phyloP scores from a whole-genome alignment of 2,797 vertebrate genomes.

The Sebastes baramenuke region DNA sequence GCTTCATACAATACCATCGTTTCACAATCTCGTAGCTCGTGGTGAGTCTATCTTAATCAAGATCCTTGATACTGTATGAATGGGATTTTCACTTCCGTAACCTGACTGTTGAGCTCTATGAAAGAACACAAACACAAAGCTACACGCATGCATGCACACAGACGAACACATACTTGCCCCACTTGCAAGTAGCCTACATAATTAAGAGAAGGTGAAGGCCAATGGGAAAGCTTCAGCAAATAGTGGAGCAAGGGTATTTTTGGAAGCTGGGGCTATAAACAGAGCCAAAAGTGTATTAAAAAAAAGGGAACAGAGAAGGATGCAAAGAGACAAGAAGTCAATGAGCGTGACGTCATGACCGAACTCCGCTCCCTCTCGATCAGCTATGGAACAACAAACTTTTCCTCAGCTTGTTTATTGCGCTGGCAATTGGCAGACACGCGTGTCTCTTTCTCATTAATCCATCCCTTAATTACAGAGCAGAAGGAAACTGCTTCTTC shows the following conservation, averaged over 20 bases:
- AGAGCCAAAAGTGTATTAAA: not conserved
- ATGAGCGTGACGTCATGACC: conserved; percentile 8
- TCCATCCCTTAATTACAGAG: conserved; percentile 70
- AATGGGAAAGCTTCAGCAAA: conserved; percentile 15
- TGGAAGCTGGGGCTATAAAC: conserved; percentile 11
- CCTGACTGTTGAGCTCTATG: not conserved
- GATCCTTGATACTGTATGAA: not conserved
- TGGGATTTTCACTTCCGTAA: not conserved
- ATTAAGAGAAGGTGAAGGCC: conserved; percentile 35
- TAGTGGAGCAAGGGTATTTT: conserved; percentile 25
- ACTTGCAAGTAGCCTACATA: conserved; percentile 15
- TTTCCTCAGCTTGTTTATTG: conserved; percentile 54
- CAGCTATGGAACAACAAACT: conserved; percentile 41
- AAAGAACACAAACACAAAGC: not conserved
- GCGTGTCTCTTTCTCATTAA: conserved; percentile 67
- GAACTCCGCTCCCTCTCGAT: conserved; percentile 9
- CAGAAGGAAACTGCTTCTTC: conserved; percentile 47
- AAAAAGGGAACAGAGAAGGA: conserved; percentile 2
- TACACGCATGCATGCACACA: not conserved
- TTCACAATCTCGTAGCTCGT: not conserved
- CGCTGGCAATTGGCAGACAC: conserved; percentile 34
- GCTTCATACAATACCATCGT: not conserved
- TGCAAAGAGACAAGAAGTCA: conserved; percentile 40
- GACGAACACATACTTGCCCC: not conserved
- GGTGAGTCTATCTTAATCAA: no score